A percentile compares a stretch with the other conserved stretches of the same genome.
These are phyloP conservation scores for Loris lydekkerianus DNA, from an alignment of 2,797 vertebrate species.

Conservation along the genomic window DNA sequence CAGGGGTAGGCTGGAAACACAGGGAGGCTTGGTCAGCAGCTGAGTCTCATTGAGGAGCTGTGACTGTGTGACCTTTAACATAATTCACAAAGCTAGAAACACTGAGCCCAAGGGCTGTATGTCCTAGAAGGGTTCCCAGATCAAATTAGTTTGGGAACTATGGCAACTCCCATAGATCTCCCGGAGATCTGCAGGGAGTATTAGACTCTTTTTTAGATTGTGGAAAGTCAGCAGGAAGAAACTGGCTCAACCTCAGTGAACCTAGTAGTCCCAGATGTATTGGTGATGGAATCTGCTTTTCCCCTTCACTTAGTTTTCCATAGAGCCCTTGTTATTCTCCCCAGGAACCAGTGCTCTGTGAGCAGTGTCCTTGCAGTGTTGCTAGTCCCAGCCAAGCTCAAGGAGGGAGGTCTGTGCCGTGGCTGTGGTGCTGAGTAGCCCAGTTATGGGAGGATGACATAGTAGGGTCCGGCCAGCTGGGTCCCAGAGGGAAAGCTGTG, in stretches of 20 bases:
- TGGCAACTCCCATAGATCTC: background rate
- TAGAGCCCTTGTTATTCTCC: background rate
- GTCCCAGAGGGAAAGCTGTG: background rate
- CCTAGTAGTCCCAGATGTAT: background rate
- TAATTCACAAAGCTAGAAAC: background rate
- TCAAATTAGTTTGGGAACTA: background rate
- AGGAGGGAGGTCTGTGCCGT: background rate
- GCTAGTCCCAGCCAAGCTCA: background rate
- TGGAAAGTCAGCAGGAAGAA: background rate
- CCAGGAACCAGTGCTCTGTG: background rate
- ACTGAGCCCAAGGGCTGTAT: background rate
- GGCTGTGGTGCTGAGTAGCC: background rate
- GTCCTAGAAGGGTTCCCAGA: background rate
- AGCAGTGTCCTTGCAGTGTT: background rate
- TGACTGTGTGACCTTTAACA: background rate
- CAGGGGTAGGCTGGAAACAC: slow-evolving; percentile 90
- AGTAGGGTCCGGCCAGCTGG: background rate
- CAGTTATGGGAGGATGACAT: background rate
- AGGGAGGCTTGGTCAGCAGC: background rate
- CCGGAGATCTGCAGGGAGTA: background rate
- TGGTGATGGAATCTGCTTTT: background rate
- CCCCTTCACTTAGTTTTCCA: background rate
- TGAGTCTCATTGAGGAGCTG: background rate
- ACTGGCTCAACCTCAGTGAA: background rate
- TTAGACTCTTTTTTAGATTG: background rate